Evolutionary conservation across 1,140 invertebrate genomes (phyloP), one percentile per base, ranked within the genome.

Genomic region (Prorops nasuta): DNA sequence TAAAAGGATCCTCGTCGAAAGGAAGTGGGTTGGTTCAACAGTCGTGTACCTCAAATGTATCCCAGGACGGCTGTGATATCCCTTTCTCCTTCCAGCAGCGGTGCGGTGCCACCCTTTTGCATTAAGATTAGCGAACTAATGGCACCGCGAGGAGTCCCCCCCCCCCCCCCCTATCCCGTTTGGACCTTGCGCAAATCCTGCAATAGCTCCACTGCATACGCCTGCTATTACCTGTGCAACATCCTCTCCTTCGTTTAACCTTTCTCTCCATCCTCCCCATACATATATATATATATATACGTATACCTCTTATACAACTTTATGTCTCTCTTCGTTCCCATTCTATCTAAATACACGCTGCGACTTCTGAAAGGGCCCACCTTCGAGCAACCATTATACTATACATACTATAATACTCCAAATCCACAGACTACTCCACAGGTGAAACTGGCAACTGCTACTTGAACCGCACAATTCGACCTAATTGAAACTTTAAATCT

Each of bases 111-210:
- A 51, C 49, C 54, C 55, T 47, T 55, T 58, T 53, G 49, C 59
- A 61, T 61, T 58, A 61, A 61, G 56, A 61, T 61, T 61, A 61
- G 51, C 49, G 45, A 28, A 50, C 55, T 61, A 61, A 61, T 61
- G 52, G 59, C 24, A 22, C 35, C 46, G 36, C 32, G 47, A 45
- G 43, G 45, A 44, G 43, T 28, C 17, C 16, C 15, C 18, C 32
- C 16, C 32, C n/a, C 32, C n/a, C 32, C 32, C 16, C 12, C 32
- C 16, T 35, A 35, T 35, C 14, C 32, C 32, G 16, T 8, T 35
- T n/a, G 32, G 16, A n/a, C 32, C n/a, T 15, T 7, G 32, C 32
- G 32, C 3, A 35, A 14, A 35, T 14, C 16, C 32, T 35, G 16
- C 32, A n/a, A 35, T 35, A 35, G n/a, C n/a, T n/a, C 32, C 32